Base-by-base conservation (phyloP, 2,797 vertebrate genomes). In the Taenioides sp. region DNA sequence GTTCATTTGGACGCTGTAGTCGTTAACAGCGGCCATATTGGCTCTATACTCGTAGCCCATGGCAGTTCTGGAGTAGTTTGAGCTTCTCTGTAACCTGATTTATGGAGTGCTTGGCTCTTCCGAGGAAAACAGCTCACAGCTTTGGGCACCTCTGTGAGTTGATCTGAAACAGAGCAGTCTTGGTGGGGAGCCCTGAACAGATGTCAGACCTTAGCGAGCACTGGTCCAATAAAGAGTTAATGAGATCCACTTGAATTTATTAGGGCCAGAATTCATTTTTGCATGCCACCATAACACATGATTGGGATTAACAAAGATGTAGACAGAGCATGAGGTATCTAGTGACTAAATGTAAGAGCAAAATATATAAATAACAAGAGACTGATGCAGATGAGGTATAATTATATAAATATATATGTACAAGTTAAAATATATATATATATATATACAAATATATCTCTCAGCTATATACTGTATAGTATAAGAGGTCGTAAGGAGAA, bases 11-110 rank as follows among this genome's bases (percentile, higher is more conserved):
- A 57, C 37, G 68, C 34, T 20, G 61, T 31, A 17, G 66, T 17
- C 50, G 58, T 67, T 80, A 74, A 81, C 67, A 64, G 70, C 57
- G 50, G 77, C 63, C 75, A 74, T 77, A 50, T 78, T 83, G 67
- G 62, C 76, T 69, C 64, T 34, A 65, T 55, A 75, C 16, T 69
- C 71, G 17, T 74, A 67, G 75, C 79, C 73, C 52, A 47, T 80
- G 74, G 79, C 73, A 73, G 65, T 73, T 67, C 2, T 67, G 68
- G 69, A 81, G 72, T 80, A 72, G 82, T 85, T 80, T 76, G 73
- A 72, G 72, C 70, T 70, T 58, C 66, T 57, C 25, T 74, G 66
- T 78, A 72, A 83, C 66, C 74, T 85, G 86, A 89, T 90, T 89
- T 76, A 86, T 84, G 57, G 50, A 73, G 59, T 49, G 71, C 60